Evolutionary conservation across 2,797 vertebrate species (phyloP), one percentile per base, ranked within the genome.

Genomic region (Sebastes iracundus): DNA sequence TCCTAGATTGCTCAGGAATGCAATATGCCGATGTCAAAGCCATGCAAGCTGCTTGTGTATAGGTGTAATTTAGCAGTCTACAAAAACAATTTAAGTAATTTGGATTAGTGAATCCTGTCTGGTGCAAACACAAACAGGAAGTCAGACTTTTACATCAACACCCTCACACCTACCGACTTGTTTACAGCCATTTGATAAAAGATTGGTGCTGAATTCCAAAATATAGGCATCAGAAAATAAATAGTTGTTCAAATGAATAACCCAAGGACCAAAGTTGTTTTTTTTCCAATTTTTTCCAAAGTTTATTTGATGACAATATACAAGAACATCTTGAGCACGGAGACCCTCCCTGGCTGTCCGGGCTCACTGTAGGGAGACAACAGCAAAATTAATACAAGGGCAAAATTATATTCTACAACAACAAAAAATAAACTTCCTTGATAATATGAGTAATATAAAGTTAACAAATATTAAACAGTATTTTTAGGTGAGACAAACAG

Each of bases 261-360:
- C 4, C 3, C 18, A 72, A 30, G 3, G 3, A 72, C 13, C 61
- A 14, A 42, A 27, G 61, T 2, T 35, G 52, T 63, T 79, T 84
- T 42, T 67, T 63, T 79, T 79, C 5, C 2, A 28, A 56, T 88
- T 94, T 94, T 94, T 84, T 72, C 79, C 76, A 88, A 90, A 91
- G 1, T 92, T 95, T 94, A 96, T 96, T 96, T 88, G 91, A 89
- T 92, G 93, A 94, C 93, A 95, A 95, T 94, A 95, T 94, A 96
- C 94, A 96, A 95, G 94, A 95, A 93, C 95, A 96, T 95, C 90
- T 94, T 94, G 95, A 96, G 90, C 90, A 90, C 70, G 91, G 65
- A 84, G 91, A 89, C 85, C 86, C 82, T 87, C 86, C 84, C 86
- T 83, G 95, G 88, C 64, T 66, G 87, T 80, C 85, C 80, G 53